Conservation (phyloP, 2,888 invertebrate species). For the Hoplodrina ambigua region DNA sequence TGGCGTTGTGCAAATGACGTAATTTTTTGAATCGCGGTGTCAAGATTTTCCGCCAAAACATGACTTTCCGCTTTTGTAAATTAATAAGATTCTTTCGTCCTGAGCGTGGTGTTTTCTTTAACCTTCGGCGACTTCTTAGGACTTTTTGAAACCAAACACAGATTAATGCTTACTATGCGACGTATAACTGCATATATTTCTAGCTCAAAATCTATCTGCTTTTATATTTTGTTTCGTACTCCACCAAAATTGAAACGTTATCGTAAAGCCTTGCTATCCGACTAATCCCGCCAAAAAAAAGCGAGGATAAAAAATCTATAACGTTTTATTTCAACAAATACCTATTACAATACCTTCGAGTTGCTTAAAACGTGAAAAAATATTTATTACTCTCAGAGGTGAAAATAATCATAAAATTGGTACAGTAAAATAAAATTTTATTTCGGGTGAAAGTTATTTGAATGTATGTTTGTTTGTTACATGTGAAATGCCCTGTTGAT, state of each 20-base stretch:
- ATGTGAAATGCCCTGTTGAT: too few relatives aligned
- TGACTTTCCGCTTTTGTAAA: too few relatives aligned
- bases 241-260: background rate
- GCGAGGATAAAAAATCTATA: constrained; percentile 25
- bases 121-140: too few relatives aligned
- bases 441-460: background rate
- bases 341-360: constrained; percentile 1
- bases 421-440: constrained; percentile 5
- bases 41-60: too few relatives aligned
- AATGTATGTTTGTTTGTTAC: background rate
- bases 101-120: too few relatives aligned
- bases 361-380: constrained; percentile 27
- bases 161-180: too few relatives aligned
- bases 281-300: constrained; percentile 36
- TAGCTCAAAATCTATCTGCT: background rate
- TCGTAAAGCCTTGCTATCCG: constrained; percentile 1
- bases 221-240: background rate
- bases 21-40: too few relatives aligned
- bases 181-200: too few relatives aligned
- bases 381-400: constrained; percentile 11
- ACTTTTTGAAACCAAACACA: too few relatives aligned
- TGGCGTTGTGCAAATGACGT: too few relatives aligned
- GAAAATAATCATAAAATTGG: constrained; percentile 11
- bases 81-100: too few relatives aligned
- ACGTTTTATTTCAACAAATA: constrained; percentile 29